Evolutionary conservation across 2,888 invertebrate genomes (phyloP).

Genomic region (Dicycla oo): DNA sequence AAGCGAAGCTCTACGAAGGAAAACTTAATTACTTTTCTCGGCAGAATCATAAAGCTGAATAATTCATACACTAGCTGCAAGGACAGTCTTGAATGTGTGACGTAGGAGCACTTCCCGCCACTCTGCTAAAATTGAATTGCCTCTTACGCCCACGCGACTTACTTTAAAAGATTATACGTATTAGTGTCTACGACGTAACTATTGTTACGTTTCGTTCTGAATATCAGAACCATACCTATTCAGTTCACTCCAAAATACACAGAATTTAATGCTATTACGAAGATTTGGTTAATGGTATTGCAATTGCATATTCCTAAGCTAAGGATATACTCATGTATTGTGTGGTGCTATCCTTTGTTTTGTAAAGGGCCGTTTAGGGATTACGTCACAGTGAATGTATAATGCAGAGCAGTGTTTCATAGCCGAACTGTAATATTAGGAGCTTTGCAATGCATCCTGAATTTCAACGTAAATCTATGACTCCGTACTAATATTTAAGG

Average conservation of each 20-base stretch:
- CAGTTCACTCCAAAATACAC: slow-evolving; percentile 22
- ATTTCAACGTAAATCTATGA: neutral
- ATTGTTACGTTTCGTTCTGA: slow-evolving; percentile 34
- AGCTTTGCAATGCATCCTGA: neutral
- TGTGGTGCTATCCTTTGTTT: slow-evolving; percentile 24
- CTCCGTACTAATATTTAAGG: neutral
- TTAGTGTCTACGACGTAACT: slow-evolving; percentile 40
- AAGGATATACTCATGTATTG: neutral
- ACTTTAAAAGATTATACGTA: slow-evolving; percentile 63
- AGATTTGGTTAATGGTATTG: slow-evolving; percentile 34
- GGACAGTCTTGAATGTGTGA: slow-evolving; percentile 74
- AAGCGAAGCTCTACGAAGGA: slow-evolving; percentile 80
- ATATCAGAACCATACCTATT: slow-evolving; percentile 24
- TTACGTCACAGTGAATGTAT: slow-evolving; percentile 25
- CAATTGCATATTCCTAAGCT: slow-evolving; percentile 34
- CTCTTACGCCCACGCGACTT: slow-evolving; percentile 63
- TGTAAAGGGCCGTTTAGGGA: slow-evolving; percentile 15
- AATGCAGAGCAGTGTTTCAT: slow-evolving; percentile 7
- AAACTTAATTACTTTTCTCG: slow-evolving; percentile 87
- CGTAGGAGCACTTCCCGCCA: slow-evolving; percentile 66
- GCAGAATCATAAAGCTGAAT: slow-evolving; percentile 84
- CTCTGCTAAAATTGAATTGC: slow-evolving; percentile 77
- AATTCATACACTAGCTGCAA: slow-evolving; percentile 79
- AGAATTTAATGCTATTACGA: slow-evolving; percentile 24
- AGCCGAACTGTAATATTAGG: neutral